Evolutionary conservation across 2,113 vertebrate genomes (phyloP), one percentile per base, ranked within the genome.

Genomic region (Catagonus wagneri): DNA sequence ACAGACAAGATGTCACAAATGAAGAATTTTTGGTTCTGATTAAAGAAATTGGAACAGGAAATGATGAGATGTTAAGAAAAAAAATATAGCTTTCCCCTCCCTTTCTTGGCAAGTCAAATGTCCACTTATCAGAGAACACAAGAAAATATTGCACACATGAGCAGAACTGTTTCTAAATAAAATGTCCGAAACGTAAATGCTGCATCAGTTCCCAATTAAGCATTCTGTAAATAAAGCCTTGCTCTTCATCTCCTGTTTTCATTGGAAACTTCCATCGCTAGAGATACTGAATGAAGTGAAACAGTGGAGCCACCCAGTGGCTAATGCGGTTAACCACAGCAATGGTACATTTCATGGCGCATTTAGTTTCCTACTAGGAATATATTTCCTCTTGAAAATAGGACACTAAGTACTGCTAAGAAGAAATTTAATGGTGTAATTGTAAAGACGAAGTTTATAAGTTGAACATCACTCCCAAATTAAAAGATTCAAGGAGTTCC

Each of bases 261-360:
- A 5, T 2, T 72, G 95, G 81, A 93, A 86, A 95, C 84, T 84
- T 87, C 92, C 76, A 68, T 17, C 15, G 6, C 11, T 79, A 36
- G 84, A 36, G 54, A 75, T 4, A 74, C 34, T 2, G 61, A 80
- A 50, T 80, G 78, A 7, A 89, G 90, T 94, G 89, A 96, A 96
- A 75, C 95, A 86, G 97, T 89, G 97, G 98, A 88, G 98, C 98
- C 98, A 97, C 93, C 98, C 95, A 97, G 98, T 72, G 98, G 98
- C 90, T 66, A 81, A 74, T 19, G n/a, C 17, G 50, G 87, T 92
- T 96, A 98, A 97, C 69, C 68, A 81, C 98, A 97, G 68, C 66
- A 7, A 29, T 0, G 10, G 17, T 6, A 27, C 6, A 44, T 93
- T 95, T 69, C 80, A 52, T 3, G 36, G 34, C 17, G 16, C 19